Evolutionary conservation across 1,140 invertebrate species (phyloP).

Genomic region (Sinonovacula constricta): DNA sequence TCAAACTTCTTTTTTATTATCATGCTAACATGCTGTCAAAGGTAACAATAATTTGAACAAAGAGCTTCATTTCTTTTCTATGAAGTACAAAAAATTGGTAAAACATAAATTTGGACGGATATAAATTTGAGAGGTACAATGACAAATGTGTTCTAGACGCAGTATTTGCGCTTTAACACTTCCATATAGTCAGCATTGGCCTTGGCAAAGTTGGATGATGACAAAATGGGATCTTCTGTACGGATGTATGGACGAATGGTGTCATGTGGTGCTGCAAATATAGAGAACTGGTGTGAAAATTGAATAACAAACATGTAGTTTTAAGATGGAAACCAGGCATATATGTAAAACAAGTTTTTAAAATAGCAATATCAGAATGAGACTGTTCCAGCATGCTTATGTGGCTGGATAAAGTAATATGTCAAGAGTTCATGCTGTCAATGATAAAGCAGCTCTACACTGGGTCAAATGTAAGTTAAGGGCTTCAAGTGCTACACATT

Average conservation of each 20-base stretch:
- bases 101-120: no score
- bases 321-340: no score
- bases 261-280: conserved; percentile 68
- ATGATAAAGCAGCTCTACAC: no score
- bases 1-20: background rate
- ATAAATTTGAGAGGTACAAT: no score
- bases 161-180: conserved; percentile 69
- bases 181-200: conserved; percentile 70
- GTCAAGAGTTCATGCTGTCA: no score
- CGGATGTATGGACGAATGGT: conserved; percentile 61
- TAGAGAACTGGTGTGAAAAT: no score
- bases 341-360: background rate
- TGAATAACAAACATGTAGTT: no score
- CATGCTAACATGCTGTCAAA: background rate
- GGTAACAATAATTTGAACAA: conserved; percentile 20
- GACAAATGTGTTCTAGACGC: conserved; percentile 57
- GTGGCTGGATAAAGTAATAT: no score
- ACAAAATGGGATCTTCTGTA: conserved; percentile 55
- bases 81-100: no score
- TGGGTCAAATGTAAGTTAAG: no score
- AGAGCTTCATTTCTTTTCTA: conserved; percentile 2
- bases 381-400: no score
- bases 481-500: no score
- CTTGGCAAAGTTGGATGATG: conserved; percentile 62
- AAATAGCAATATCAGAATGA: background rate